Percentiles rank a stretch among this genome's conserved stretches.
These are phyloP conservation scores for Leptonema lineaticorne DNA, from an alignment of 1,140 invertebrate species.

Conservation along the genomic window DNA sequence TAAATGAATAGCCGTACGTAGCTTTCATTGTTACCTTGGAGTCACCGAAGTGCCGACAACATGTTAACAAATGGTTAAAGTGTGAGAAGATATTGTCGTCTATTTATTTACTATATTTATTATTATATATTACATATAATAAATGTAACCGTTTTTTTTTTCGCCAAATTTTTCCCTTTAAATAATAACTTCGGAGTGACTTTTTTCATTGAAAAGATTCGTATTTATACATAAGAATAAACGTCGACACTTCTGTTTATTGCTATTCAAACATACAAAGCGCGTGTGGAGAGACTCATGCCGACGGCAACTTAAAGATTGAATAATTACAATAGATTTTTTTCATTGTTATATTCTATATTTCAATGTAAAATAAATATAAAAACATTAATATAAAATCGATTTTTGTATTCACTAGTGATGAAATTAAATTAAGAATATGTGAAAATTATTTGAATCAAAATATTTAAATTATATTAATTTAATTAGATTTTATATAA, in stretches of 20 bases:
- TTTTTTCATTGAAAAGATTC: slow-evolving; percentile 31
- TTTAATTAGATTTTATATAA: too few relatives aligned
- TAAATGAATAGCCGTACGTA: slow-evolving; percentile 22
- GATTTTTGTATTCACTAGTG: too few relatives aligned
- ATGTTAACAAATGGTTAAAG: slow-evolving; percentile 29
- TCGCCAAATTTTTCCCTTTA: slow-evolving; percentile 7
- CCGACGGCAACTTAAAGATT: slow-evolving; percentile 3
- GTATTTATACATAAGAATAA: slow-evolving; percentile 16
- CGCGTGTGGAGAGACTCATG: background rate
- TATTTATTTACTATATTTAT: slow-evolving; percentile 34
- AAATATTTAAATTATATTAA: too few relatives aligned
- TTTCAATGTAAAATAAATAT: too few relatives aligned
- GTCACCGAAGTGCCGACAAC: slow-evolving; percentile 36
- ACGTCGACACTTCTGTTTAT: slow-evolving; percentile 30
- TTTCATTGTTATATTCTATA: too few relatives aligned
- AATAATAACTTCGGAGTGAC: slow-evolving; percentile 28
- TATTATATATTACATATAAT: slow-evolving; percentile 7
- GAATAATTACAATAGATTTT: too few relatives aligned
- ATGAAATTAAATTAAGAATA: too few relatives aligned
- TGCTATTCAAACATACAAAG: too few relatives aligned
- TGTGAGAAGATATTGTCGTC: slow-evolving; percentile 32
- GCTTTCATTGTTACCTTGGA: slow-evolving; percentile 29
- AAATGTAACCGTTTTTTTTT: background rate
- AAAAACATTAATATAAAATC: too few relatives aligned
- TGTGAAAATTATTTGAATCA: too few relatives aligned